A percentile compares a stretch with the other conserved stretches of the same genome.
phyloP scores from a whole-genome alignment of 2,113 vertebrate species.

The Thunnus maccoyii region DNA sequence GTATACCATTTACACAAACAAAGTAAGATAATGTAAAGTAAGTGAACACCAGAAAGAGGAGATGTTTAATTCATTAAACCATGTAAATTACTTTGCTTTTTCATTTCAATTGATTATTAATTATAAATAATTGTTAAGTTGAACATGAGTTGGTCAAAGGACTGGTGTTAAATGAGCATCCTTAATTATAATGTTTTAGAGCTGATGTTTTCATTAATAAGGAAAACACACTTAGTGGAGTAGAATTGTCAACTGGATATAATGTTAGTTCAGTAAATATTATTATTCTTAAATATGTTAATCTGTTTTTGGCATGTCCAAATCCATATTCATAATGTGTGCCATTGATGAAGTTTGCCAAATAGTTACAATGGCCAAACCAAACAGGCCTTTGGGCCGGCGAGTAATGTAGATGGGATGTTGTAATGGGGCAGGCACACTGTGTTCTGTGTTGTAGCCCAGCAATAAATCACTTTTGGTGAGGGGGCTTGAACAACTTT shows the following conservation, averaged over 20 bases:
- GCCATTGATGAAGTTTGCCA: slow-evolving; percentile 51
- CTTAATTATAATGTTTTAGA: not conserved
- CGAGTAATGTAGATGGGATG: slow-evolving; percentile 43
- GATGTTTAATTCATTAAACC: too few relatives aligned
- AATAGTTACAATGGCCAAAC: slow-evolving; percentile 57
- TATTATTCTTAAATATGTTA: slow-evolving; percentile 36
- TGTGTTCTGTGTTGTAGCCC: slow-evolving; percentile 58
- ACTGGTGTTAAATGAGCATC: not conserved
- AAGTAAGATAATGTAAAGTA: too few relatives aligned
- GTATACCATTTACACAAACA: too few relatives aligned
- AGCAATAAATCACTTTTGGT: slow-evolving; percentile 73
- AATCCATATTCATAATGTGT: slow-evolving; percentile 54
- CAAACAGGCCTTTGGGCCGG: slow-evolving; percentile 57
- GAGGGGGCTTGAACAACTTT: slow-evolving; percentile 67
- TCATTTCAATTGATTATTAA: too few relatives aligned
- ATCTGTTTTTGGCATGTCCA: slow-evolving; percentile 39
- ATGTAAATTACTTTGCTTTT: too few relatives aligned
- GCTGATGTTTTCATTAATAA: not conserved
- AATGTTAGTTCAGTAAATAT: slow-evolving; percentile 42
- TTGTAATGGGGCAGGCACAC: slow-evolving; percentile 65
- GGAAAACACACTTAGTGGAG: not conserved
- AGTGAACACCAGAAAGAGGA: too few relatives aligned
- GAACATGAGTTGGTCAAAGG: not conserved
- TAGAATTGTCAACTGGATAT: not conserved
- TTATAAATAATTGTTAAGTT: too few relatives aligned